phyloP scores from a whole-genome alignment of 2,888 invertebrate genomes.

The Priocnemis perturbator region DNA sequence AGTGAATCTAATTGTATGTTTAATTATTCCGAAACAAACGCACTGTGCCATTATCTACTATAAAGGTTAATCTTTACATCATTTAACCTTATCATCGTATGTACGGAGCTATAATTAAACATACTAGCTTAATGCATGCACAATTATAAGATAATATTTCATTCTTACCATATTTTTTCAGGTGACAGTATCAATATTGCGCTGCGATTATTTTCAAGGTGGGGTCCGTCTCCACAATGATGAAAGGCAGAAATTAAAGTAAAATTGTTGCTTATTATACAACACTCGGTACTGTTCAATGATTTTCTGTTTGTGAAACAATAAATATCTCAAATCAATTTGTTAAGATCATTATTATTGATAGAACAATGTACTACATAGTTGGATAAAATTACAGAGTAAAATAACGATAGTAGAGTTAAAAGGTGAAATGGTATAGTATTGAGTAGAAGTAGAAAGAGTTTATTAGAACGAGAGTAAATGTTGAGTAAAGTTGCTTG shows the following conservation, averaged over 20 bases:
- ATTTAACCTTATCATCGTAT: no score
- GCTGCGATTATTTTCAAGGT: conserved; percentile 32
- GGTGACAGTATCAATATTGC: conserved; percentile 60
- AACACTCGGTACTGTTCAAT: no score
- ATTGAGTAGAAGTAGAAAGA: conserved; percentile 18
- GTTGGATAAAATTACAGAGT: conserved; percentile 39
- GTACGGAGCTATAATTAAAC: no score
- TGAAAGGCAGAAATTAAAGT: no score
- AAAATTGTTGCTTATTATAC: no score
- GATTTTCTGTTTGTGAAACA: not conserved
- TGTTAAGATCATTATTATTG: conserved; percentile 34
- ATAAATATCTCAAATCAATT: not conserved
- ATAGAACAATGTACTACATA: conserved; percentile 31
- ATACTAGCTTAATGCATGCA: no score
- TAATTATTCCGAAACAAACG: no score
- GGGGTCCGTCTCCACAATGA: conserved; percentile 14
- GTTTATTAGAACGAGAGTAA: not conserved
- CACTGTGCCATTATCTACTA: no score
- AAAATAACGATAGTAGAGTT: conserved; percentile 26
- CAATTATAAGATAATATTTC: not conserved
- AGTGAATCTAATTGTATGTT: no score
- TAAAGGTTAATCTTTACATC: not conserved
- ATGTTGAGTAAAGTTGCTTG: not conserved
- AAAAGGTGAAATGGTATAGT: not conserved
- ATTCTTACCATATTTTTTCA: conserved; percentile 35